These are phyloP conservation scores for Acleris literana DNA, from an alignment of 2,888 invertebrate species.

Conservation along the genomic window DNA sequence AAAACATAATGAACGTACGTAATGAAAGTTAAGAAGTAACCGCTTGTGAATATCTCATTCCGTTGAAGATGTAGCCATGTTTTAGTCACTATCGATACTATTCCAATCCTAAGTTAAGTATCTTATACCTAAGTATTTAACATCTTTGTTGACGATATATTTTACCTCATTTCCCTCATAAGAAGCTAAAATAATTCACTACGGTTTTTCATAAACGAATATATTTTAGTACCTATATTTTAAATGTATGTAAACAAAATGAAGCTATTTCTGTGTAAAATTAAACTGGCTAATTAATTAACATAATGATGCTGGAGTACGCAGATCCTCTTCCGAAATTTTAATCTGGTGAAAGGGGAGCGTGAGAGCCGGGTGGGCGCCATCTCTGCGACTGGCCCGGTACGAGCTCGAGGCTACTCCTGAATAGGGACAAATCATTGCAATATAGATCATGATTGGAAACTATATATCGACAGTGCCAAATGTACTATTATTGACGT, in stretches of 20 bases:
- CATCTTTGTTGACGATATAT: too few relatives aligned
- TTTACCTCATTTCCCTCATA: too few relatives aligned
- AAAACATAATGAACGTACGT: slow-evolving; percentile 43
- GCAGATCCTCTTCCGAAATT: slow-evolving; percentile 25
- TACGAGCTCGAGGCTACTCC: neutral
- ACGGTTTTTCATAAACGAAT: neutral
- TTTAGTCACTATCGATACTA: neutral
- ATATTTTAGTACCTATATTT: neutral
- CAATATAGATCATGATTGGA: too few relatives aligned
- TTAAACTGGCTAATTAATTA: slow-evolving; percentile 36
- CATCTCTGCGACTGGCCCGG: neutral
- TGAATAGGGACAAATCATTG: neutral
- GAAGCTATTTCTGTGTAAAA: slow-evolving; percentile 34
- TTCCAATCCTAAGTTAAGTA: too few relatives aligned
- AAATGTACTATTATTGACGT: too few relatives aligned
- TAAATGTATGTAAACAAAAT: slow-evolving; percentile 14
- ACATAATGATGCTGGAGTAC: slow-evolving; percentile 29
- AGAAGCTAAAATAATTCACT: too few relatives aligned
- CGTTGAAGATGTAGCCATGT: neutral
- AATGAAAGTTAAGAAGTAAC: slow-evolving; percentile 31
- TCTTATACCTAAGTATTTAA: too few relatives aligned
- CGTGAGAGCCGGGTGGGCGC: neutral
- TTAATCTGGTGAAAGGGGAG: slow-evolving; percentile 26
- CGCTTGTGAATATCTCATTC: slow-evolving; percentile 2
- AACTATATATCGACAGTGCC: too few relatives aligned